A percentile compares a stretch with the other conserved stretches of the same genome.
phyloP scores from a whole-genome alignment of 2,797 vertebrate species.

The Dendrocincla fuliginosa region DNA sequence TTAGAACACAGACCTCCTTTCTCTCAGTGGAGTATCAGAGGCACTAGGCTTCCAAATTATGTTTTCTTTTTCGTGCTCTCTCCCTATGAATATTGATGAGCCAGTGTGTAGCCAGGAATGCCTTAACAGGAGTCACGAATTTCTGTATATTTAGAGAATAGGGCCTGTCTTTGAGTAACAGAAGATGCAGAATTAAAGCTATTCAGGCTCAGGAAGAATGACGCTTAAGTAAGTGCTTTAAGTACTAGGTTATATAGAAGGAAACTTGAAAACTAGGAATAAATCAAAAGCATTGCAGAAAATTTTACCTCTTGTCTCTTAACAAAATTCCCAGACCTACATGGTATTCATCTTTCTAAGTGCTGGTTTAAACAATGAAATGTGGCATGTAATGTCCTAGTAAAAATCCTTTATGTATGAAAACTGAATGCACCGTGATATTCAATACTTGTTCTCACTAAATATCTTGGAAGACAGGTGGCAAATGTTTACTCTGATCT shows the following conservation, averaged over 20 bases:
- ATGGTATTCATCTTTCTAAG: conserved; percentile 5
- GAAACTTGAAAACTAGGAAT: background rate
- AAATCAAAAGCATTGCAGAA: conserved; percentile 30
- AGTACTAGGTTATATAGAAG: background rate
- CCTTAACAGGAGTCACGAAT: background rate
- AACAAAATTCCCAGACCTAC: conserved; percentile 12
- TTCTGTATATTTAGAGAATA: background rate
- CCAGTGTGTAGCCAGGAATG: background rate
- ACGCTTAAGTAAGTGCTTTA: conserved; percentile 1
- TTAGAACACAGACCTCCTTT: conserved; percentile 28
- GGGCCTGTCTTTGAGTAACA: background rate
- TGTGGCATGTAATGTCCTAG: conserved; percentile 29
- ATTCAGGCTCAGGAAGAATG: background rate
- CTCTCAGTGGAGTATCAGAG: background rate
- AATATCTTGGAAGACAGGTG: conserved; percentile 3
- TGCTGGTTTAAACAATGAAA: conserved; percentile 31
- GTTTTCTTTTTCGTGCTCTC: conserved; percentile 28
- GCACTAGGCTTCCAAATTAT: conserved; percentile 33
- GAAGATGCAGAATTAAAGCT: background rate
- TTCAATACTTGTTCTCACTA: background rate
- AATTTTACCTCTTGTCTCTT: background rate
- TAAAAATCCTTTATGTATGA: conserved; percentile 25
- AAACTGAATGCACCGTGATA: background rate
- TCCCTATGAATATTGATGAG: conserved; percentile 48
- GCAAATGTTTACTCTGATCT: conserved; percentile 43